Percentiles rank a stretch among this genome's conserved stretches.
These are phyloP conservation scores for Volucella inanis DNA, from an alignment of 2,888 invertebrate genomes.

Conservation along the genomic window DNA sequence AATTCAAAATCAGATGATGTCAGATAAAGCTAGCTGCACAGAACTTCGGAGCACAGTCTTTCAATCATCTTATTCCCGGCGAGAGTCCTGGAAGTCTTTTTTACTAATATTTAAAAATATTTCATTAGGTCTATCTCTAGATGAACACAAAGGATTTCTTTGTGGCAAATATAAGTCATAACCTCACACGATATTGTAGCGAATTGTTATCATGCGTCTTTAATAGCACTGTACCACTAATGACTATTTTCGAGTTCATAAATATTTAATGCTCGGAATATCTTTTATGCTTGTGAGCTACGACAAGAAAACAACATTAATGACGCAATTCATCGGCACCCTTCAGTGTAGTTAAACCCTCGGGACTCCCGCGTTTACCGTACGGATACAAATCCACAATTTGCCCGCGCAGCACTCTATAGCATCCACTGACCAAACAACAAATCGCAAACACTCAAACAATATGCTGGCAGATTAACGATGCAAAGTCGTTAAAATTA, in stretches of 20 bases:
- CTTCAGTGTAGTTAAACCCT: not conserved
- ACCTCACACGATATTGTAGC: not conserved
- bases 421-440: slow-evolving; percentile 14
- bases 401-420: not conserved
- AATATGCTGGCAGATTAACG: slow-evolving; percentile 29
- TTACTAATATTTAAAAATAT: too few species aligned
- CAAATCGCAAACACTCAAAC: slow-evolving; percentile 26
- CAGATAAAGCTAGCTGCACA: too few species aligned
- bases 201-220: not conserved
- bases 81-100: too few species aligned
- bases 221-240: not conserved
- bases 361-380: not conserved
- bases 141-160: too few species aligned
- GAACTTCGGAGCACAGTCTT: too few species aligned
- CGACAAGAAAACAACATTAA: slow-evolving; percentile 19
- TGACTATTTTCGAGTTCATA: slow-evolving; percentile 3
- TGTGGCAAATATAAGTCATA: too few species aligned
- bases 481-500: slow-evolving; percentile 39
- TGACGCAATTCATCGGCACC: slow-evolving; percentile 7
- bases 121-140: too few species aligned
- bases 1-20: too few species aligned
- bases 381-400: not conserved
- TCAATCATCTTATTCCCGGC: too few species aligned
- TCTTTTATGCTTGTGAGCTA: slow-evolving; percentile 2
- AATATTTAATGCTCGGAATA: not conserved